Evolutionary conservation across 2,888 invertebrate genomes (phyloP), one percentile per base, ranked within the genome.

Genomic region (Oligia fasciuncula): DNA sequence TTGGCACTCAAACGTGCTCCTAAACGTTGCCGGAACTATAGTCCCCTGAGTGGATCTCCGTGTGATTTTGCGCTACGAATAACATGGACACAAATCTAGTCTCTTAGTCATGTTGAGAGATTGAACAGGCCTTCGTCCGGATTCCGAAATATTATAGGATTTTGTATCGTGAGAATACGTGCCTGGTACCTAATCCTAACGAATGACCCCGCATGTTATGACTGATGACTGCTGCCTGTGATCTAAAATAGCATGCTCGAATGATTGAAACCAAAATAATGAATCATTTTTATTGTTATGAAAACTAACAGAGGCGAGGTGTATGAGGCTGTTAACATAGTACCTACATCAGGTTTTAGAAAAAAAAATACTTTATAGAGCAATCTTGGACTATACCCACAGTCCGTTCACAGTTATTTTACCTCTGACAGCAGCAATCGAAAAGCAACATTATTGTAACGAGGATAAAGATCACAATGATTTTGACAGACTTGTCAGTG

Each of bases 111-210:
- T 65, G 73, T 76, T 78, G 66, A 78, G 66, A 70, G 51, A 80
- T 77, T 75, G 49, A 29, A 35, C 17, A 46, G 60, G 40, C 62
- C 75, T 85, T 75, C 65, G 65, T 35, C 68, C 43, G 69, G 29
- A 67, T 78, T 51, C 43, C 71, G 69, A 79, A 80, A 80, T 83
- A 83, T 83, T 79, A 80, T 80, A 76, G 73, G 78, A 71, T 70
- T 66, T 65, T 40, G 49, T 60, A 79, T 82, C 40, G 76, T 65
- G 65, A 72, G 75, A 77, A 79, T 57, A 79, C 73, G 81, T 80
- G 83, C 13, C 74, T 35, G 23, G 67, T 13, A 46, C 46, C 46
- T 46, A 71, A 62, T 76, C 54, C 17, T 77, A 73, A 77, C 49
- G 54, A 76, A 83, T 71, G 73, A 70, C 60, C 63, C 49, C 43